Conservation (phyloP, 2,113 vertebrate genomes). For the Catagonus wagneri region DNA sequence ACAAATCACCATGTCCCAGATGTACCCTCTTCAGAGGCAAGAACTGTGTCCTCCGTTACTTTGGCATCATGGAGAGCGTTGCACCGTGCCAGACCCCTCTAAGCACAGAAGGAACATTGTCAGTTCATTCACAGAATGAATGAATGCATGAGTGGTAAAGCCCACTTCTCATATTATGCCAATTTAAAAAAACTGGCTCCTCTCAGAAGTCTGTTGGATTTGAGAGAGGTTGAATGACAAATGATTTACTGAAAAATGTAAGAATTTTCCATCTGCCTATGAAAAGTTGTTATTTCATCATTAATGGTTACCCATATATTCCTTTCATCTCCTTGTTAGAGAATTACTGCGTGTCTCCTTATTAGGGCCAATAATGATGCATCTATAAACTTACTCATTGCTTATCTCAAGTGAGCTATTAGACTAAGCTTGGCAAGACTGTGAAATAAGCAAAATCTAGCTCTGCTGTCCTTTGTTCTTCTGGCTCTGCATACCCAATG, state of each 20-base stretch:
- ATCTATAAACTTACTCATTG: neutral
- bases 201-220: constrained; percentile 55
- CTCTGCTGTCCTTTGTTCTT: neutral
- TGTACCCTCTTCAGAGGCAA: neutral
- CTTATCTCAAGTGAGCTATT: neutral
- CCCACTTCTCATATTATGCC: neutral
- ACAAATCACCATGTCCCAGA: neutral
- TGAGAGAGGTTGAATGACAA: constrained; percentile 35
- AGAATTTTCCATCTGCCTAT: constrained; percentile 5
- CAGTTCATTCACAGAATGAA: neutral
- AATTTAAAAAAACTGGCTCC: neutral
- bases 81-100: neutral
- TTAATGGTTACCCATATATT: neutral
- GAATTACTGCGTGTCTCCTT: neutral
- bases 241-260: constrained; percentile 63
- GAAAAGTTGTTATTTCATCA: neutral
- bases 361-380: neutral
- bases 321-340: neutral
- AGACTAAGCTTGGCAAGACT: neutral
- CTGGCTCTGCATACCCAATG: neutral
- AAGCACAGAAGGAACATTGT: neutral
- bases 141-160: neutral
- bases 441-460: constrained; percentile 35
- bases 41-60: neutral
- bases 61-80: neutral